phyloP scores from a whole-genome alignment of 2,113 vertebrate genomes.

The Erythrolamprus reginae region DNA sequence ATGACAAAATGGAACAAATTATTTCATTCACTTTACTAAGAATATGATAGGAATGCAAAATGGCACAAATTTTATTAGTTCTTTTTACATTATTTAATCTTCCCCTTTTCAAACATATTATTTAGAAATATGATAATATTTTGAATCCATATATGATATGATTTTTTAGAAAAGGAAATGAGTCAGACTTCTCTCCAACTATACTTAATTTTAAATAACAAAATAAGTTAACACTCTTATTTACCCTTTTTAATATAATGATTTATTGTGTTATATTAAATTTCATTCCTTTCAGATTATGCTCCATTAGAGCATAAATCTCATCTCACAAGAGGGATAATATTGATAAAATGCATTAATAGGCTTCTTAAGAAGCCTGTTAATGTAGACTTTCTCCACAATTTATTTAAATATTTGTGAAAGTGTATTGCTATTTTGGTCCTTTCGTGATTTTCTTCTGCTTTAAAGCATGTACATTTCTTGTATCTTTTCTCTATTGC shows the following conservation, averaged over 20 bases:
- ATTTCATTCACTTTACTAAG: constrained; percentile 44
- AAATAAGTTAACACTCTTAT: constrained; percentile 9
- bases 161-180: constrained; percentile 17
- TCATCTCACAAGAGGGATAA: constrained; percentile 30
- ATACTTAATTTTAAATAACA: constrained; percentile 43
- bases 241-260: constrained; percentile 15
- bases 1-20: constrained; percentile 41
- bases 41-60: constrained; percentile 38
- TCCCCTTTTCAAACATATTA: constrained; percentile 1
- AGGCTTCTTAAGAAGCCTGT: constrained; percentile 27
- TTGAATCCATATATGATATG: constrained; percentile 11
- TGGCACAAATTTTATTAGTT: constrained; percentile 40
- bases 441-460: not conserved
- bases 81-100: constrained; percentile 16
- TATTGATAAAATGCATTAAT: constrained; percentile 48
- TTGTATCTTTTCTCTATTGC: constrained; percentile 4
- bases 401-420: constrained; percentile 24
- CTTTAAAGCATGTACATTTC: not conserved
- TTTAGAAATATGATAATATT: constrained; percentile 31
- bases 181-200: constrained; percentile 16
- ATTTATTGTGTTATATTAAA: constrained; percentile 31
- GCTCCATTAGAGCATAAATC: constrained; percentile 41
- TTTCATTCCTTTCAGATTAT: constrained; percentile 35
- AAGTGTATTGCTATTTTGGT: constrained; percentile 25
- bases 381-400: constrained; percentile 4